These are phyloP conservation scores for Ammodytes marinus DNA, from an alignment of 2,113 vertebrate genomes.

Conservation along the genomic window DNA sequence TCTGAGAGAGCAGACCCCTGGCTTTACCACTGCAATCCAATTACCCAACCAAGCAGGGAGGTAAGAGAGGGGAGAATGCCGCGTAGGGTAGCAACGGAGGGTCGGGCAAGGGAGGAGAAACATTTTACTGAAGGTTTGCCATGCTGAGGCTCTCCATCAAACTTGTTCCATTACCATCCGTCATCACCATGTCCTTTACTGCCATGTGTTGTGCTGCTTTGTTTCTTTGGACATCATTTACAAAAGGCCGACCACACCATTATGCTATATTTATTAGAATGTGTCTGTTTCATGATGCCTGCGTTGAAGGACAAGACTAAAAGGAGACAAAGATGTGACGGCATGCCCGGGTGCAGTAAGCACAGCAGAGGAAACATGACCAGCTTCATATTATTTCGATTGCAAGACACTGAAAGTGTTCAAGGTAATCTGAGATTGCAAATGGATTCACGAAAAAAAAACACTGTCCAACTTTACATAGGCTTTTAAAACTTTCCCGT, in stretches of 20 bases:
- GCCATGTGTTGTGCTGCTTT: slow-evolving; percentile 12
- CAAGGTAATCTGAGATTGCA: slow-evolving; percentile 56
- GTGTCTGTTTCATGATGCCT: slow-evolving; percentile 28
- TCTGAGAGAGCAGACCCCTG: slow-evolving; percentile 71
- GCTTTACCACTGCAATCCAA: slow-evolving; percentile 75
- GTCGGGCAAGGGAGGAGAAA: slow-evolving; percentile 23
- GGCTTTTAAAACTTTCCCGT: slow-evolving; percentile 55
- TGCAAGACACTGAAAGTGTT: slow-evolving; percentile 47
- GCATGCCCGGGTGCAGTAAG: not conserved
- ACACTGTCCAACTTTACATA: slow-evolving; percentile 38
- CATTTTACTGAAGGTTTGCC: slow-evolving; percentile 38
- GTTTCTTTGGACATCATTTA: slow-evolving; percentile 21
- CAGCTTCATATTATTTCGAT: slow-evolving; percentile 40
- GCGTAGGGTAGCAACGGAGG: not conserved
- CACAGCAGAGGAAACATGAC: slow-evolving; percentile 28
- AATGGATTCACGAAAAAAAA: slow-evolving; percentile 35
- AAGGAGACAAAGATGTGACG: slow-evolving; percentile 8
- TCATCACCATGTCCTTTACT: slow-evolving; percentile 6
- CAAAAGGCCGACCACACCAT: not conserved
- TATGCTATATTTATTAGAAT: slow-evolving; percentile 13
- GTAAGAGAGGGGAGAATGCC: slow-evolving; percentile 42
- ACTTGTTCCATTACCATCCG: not conserved
- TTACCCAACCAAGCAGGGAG: slow-evolving; percentile 74
- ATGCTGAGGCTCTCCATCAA: slow-evolving; percentile 36
- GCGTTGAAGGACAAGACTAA: slow-evolving; percentile 25